Evolutionary conservation across 2,113 vertebrate genomes (phyloP).

Genomic region (Anarrhichthys ocellatus): DNA sequence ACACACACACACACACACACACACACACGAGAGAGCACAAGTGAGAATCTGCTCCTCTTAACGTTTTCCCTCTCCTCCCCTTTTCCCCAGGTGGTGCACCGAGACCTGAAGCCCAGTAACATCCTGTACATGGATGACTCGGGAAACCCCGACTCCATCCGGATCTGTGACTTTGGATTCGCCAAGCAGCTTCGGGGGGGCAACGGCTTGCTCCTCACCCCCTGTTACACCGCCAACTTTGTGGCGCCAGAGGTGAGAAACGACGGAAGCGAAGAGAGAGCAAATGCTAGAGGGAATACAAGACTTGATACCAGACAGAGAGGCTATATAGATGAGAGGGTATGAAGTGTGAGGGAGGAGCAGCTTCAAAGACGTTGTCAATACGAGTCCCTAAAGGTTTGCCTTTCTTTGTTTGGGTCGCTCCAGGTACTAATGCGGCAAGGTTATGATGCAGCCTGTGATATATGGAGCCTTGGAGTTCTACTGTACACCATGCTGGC

Average conservation of each 20-base stretch:
- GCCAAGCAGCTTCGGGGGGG: constrained; percentile 96
- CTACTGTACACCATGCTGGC: constrained; percentile 86
- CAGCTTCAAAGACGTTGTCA: background rate
- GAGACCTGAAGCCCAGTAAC: constrained; percentile 98
- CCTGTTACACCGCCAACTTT: constrained; percentile 98
- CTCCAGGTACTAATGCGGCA: constrained; percentile 86
- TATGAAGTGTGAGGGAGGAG: background rate
- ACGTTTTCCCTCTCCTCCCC: background rate
- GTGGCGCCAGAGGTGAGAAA: constrained; percentile 94
- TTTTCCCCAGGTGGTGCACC: constrained; percentile 91
- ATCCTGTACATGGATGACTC: constrained; percentile 98
- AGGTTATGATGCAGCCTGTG: constrained; percentile 86
- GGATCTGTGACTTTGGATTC: constrained; percentile 98
- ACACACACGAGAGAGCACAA: no score
- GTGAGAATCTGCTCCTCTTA: background rate
- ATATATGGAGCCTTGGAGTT: constrained; percentile 87
- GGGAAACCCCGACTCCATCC: constrained; percentile 95
- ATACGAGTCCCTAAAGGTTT: background rate
- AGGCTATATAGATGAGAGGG: background rate
- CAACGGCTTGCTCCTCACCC: constrained; percentile 95
- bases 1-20: no score
- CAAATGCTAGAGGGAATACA: background rate
- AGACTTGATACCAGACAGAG: background rate
- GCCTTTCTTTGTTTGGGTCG: constrained; percentile 17
- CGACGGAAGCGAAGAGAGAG: background rate